phyloP scores from a whole-genome alignment of 2,888 invertebrate genomes.

The Aphidius colemani region DNA sequence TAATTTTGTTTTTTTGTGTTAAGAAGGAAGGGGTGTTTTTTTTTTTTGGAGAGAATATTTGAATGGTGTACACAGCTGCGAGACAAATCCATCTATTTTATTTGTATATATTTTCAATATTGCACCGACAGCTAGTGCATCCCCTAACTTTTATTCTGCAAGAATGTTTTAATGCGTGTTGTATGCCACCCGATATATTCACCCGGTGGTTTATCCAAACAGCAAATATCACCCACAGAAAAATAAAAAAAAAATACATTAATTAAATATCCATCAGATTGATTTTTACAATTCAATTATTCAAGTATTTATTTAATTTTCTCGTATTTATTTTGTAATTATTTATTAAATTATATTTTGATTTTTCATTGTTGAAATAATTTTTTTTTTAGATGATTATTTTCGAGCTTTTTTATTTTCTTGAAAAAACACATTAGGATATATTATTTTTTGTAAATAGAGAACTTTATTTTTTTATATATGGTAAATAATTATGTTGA shows the following conservation, averaged over 20 bases:
- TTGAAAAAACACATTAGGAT: too few relatives aligned
- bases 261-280: too few relatives aligned
- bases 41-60: neutral
- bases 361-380: too few relatives aligned
- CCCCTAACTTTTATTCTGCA: slow-evolving; percentile 22
- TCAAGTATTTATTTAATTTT: slow-evolving; percentile 23
- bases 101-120: slow-evolving; percentile 30
- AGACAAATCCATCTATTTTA: slow-evolving; percentile 53
- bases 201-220: slow-evolving; percentile 18
- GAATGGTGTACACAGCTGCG: slow-evolving; percentile 57
- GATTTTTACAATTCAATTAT: slow-evolving; percentile 49
- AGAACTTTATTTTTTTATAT: too few relatives aligned
- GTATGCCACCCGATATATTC: slow-evolving; percentile 18
- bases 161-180: neutral
- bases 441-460: too few relatives aligned
- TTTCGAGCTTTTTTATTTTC: too few relatives aligned
- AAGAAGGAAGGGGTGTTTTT: too few relatives aligned
- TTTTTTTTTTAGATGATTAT: too few relatives aligned
- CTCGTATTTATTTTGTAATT: too few relatives aligned
- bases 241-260: too few relatives aligned
- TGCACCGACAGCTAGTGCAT: slow-evolving; percentile 30
- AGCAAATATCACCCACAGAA: slow-evolving; percentile 29
- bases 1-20: neutral
- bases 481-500: too few relatives aligned
- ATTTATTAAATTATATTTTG: too few relatives aligned